Evolutionary conservation across 2,113 vertebrate genomes (phyloP), one percentile per base, ranked within the genome.

Genomic region (Chrysemys picta): DNA sequence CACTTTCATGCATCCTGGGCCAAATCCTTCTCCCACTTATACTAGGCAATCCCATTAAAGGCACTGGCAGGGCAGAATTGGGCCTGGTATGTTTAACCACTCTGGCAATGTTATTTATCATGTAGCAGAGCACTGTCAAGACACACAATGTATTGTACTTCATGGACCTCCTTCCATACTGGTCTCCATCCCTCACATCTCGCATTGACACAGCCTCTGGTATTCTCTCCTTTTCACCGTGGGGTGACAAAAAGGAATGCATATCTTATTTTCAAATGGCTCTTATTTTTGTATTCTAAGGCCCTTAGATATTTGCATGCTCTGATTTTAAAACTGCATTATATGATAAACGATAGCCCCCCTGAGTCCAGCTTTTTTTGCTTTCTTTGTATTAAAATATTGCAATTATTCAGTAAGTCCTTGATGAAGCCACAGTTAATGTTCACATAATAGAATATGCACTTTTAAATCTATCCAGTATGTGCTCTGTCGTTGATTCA

Each of bases 361-460:
- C 54, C n/a, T 4, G 89, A 88, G 89, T 86, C 85, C 78, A 49
- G 76, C 24, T 85, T 87, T 89, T 54, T 78, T 76, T 85, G 92
- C 84, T 81, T 19, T 91, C 92, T 86, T 93, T 82, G 2, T 80
- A 42, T 80, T 62, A 82, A 87, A 91, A 92, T 96, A 82, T 88
- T 94, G 93, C 85, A 91, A 91, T 88, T 96, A 91, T 97, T 96
- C 94, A 96, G 96, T 87, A 97, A 96, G 96, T 96, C 90, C 82
- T 89, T 57, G 75, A 89, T 96, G 94, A 92, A 96, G 59, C 93
- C 50, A 29, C 80, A 59, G 84, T 90, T 95, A 92, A 95, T 89
- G 94, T 87, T 95, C 56, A 76, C 53, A 7, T 95, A 93, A 96
- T 85, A 89, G 89, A 87, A 89, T 76, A 21, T 52, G 56, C 93